Conservation (phyloP, 2,888 invertebrate genomes). For the Apotomis betuletana region DNA sequence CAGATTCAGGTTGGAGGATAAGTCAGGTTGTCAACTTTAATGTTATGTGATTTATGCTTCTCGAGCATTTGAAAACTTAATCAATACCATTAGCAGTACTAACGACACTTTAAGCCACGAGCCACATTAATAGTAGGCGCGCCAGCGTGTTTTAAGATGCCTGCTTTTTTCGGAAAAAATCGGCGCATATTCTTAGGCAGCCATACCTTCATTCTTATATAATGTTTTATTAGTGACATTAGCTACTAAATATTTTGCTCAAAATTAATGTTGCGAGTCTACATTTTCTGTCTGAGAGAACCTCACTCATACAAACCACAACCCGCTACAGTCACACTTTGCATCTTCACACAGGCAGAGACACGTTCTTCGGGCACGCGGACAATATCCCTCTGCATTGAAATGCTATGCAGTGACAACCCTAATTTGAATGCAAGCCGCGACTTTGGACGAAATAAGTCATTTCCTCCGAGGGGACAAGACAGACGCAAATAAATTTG, state of each 20-base stretch:
- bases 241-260: neutral
- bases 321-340: constrained; percentile 10
- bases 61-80: no score
- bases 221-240: no score
- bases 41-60: no score
- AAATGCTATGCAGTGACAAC: constrained; percentile 54
- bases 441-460: constrained; percentile 59
- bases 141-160: no score
- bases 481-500: constrained; percentile 50
- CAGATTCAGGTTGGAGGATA: no score
- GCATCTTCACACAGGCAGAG: constrained; percentile 15
- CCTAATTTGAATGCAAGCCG: constrained; percentile 61
- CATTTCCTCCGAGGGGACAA: constrained; percentile 49
- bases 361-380: constrained; percentile 13
- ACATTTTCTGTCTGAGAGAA: neutral
- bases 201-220: no score
- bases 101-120: no score
- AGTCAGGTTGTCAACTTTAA: no score
- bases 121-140: no score
- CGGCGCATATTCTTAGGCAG: no score
- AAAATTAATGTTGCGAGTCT: neutral
- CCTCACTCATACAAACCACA: constrained; percentile 2
- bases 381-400: constrained; percentile 48
- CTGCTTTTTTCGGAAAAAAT: no score
- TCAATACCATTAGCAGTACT: no score